Conservation (phyloP, 2,888 invertebrate genomes). For the Spodoptera littoralis region DNA sequence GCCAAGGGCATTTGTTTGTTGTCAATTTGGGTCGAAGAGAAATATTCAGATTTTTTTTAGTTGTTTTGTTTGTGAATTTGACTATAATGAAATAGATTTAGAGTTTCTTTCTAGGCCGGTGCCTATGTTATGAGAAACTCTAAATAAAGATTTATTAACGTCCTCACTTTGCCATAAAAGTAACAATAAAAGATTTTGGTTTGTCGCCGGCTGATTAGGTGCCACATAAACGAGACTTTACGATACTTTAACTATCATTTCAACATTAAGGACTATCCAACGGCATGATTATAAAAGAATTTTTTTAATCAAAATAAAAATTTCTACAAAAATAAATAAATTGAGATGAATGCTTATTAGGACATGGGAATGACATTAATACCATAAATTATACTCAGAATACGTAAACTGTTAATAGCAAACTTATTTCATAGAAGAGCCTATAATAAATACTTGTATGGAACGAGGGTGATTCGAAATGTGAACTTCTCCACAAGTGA, state of each 20-base stretch:
- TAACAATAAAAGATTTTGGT: too few species aligned
- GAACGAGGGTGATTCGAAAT: not conserved
- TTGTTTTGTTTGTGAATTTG: not conserved
- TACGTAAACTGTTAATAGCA: slow-evolving; percentile 21
- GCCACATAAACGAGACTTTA: too few species aligned
- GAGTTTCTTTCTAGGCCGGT: too few species aligned
- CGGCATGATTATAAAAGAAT: too few species aligned
- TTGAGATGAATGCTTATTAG: slow-evolving; percentile 6
- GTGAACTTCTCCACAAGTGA: not conserved
- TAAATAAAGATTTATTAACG: too few species aligned
- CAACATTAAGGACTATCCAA: too few species aligned
- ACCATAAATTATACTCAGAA: slow-evolving; percentile 30
- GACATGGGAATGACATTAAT: slow-evolving; percentile 23
- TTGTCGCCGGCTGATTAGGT: too few species aligned
- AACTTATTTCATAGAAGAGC: not conserved
- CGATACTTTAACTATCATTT: too few species aligned
- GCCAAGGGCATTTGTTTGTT: slow-evolving; percentile 31
- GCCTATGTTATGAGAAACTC: too few species aligned
- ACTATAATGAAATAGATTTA: too few species aligned
- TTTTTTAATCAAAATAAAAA: not conserved
- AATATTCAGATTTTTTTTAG: slow-evolving; percentile 23
- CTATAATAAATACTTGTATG: slow-evolving; percentile 7
- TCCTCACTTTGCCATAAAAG: too few species aligned
- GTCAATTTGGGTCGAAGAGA: slow-evolving; percentile 28
- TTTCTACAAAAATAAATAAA: slow-evolving; percentile 22